phyloP scores from a whole-genome alignment of 2,888 invertebrate genomes.

The Phyllotreta striolata region DNA sequence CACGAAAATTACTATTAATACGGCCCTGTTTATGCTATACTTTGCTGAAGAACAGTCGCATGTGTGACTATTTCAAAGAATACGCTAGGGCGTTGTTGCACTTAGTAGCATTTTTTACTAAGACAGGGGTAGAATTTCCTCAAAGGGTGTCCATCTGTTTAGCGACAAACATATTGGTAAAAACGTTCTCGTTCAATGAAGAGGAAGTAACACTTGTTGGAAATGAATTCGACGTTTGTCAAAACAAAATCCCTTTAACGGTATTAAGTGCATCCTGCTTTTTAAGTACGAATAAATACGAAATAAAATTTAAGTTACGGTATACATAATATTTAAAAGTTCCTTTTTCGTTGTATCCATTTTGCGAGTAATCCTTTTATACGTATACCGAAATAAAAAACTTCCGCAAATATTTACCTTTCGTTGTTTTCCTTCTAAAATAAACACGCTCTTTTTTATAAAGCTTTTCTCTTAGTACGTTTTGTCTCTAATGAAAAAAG shows the following conservation, averaged over 20 bases:
- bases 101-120: background rate
- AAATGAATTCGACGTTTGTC: slow-evolving; percentile 11
- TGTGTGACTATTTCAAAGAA: slow-evolving; percentile 19
- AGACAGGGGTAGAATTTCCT: slow-evolving; percentile 4
- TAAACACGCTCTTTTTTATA: slow-evolving; percentile 12
- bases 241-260: slow-evolving; percentile 4
- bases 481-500: slow-evolving; percentile 24
- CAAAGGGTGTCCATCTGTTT: slow-evolving; percentile 15
- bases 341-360: no score
- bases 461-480: slow-evolving; percentile 3
- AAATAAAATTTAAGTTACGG: no score
- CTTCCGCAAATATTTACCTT: background rate
- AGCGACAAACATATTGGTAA: slow-evolving; percentile 7
- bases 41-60: slow-evolving; percentile 14
- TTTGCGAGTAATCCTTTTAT: no score
- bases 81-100: slow-evolving; percentile 14
- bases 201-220: slow-evolving; percentile 5
- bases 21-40: background rate
- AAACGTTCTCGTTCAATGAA: slow-evolving; percentile 1
- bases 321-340: no score
- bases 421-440: slow-evolving; percentile 9
- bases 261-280: background rate
- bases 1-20: background rate
- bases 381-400: background rate
- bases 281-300: no score